phyloP scores from a whole-genome alignment of 2,113 vertebrate species.

The Callipepla squamata region DNA sequence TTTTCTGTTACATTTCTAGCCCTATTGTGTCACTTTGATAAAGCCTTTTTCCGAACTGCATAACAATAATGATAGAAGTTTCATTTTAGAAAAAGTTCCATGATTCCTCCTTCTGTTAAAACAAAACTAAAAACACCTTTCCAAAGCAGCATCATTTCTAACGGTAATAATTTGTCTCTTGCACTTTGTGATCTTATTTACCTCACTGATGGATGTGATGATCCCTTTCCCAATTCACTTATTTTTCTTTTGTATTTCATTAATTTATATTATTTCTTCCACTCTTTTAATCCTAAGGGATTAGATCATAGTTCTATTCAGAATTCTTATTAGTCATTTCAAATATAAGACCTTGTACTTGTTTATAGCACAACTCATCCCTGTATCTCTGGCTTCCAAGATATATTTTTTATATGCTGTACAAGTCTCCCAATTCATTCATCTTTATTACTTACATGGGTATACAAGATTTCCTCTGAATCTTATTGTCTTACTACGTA shows the following conservation, averaged over 20 bases:
- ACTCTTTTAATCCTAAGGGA: background rate
- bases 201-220: background rate
- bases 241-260: background rate
- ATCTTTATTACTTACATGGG: background rate
- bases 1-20: background rate
- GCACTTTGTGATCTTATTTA: background rate
- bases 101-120: background rate
- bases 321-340: background rate
- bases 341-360: background rate
- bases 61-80: background rate
- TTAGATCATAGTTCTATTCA: background rate
- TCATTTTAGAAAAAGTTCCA: background rate
- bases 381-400: background rate
- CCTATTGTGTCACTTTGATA: conserved; percentile 16
- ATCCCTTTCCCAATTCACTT: background rate
- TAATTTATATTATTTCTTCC: background rate
- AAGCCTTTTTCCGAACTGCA: background rate
- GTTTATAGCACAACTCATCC: background rate
- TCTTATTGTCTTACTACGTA: background rate
- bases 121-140: background rate
- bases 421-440: background rate
- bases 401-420: background rate
- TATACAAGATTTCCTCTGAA: background rate
- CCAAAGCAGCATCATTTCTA: background rate
- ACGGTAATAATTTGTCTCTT: background rate